Evolutionary conservation across 2,797 vertebrate genomes (phyloP).

Genomic region (Alosa sapidissima): DNA sequence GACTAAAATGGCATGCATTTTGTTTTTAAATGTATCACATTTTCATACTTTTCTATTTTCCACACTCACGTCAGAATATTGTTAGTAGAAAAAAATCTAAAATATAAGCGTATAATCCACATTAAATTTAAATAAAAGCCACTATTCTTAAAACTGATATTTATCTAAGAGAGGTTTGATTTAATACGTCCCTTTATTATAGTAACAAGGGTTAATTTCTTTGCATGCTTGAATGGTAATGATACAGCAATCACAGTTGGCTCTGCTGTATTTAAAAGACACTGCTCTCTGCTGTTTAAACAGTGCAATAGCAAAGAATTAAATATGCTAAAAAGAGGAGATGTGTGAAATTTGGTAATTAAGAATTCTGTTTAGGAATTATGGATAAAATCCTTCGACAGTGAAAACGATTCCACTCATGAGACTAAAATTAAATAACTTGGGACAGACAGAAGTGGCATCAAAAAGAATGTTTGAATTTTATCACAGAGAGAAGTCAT

Average conservation of each 20-base stretch:
- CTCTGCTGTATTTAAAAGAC: slow-evolving; percentile 44
- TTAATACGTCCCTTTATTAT: neutral
- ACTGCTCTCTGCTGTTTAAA: slow-evolving; percentile 58
- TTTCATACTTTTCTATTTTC: neutral
- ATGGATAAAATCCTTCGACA: slow-evolving; percentile 11
- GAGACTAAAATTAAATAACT: slow-evolving; percentile 15
- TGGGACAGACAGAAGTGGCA: slow-evolving; percentile 29
- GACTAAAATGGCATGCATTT: neutral
- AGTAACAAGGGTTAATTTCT: neutral
- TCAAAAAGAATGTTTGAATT: slow-evolving; percentile 48
- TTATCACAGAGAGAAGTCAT: slow-evolving; percentile 64
- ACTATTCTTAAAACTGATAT: neutral
- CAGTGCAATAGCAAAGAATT: slow-evolving; percentile 52
- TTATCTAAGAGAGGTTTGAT: neutral
- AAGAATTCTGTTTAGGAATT: slow-evolving; percentile 23
- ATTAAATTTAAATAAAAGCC: neutral
- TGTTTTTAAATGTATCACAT: neutral
- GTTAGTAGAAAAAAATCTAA: neutral
- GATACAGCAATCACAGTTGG: slow-evolving; percentile 6
- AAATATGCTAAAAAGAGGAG: slow-evolving; percentile 10
- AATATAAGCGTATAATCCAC: neutral
- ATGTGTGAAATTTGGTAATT: slow-evolving; percentile 13
- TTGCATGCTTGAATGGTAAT: neutral
- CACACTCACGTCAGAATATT: neutral
- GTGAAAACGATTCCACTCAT: neutral